A percentile compares a stretch with the other conserved stretches of the same genome.
Evolutionary conservation across 1,140 invertebrate species (phyloP).

Genomic region (Nixonia krombeini): DNA sequence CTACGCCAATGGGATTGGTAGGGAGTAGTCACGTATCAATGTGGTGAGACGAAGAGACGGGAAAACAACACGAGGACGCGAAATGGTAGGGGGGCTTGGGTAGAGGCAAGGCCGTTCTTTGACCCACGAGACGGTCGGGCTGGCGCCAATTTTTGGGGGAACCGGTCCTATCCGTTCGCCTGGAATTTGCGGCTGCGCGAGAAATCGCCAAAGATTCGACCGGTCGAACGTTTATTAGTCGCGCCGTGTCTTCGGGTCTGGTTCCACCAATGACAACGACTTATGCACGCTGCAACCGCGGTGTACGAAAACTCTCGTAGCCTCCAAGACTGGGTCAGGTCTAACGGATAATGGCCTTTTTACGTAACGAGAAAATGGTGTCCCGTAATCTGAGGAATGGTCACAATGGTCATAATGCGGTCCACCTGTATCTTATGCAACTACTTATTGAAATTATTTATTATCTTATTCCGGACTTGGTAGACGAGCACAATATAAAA

Average conservation of each 20-base stretch:
- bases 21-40: constrained; percentile 26
- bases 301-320: constrained; percentile 26
- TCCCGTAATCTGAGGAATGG: constrained; percentile 8
- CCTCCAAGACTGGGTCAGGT: constrained; percentile 42
- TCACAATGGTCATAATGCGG: constrained; percentile 20
- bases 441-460: constrained; percentile 18
- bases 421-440: constrained; percentile 17
- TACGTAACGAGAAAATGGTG: constrained; percentile 30
- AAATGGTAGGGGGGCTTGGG: constrained; percentile 30
- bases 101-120: constrained; percentile 69
- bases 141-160: constrained; percentile 66
- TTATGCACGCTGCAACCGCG: constrained; percentile 13
- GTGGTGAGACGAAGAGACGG: constrained; percentile 30
- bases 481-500: constrained; percentile 24
- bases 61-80: constrained; percentile 49
- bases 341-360: constrained; percentile 40
- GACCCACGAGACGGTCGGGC: constrained; percentile 60
- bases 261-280: constrained; percentile 22
- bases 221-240: constrained; percentile 31
- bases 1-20: constrained; percentile 28
- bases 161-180: constrained; percentile 53
- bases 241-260: constrained; percentile 20
- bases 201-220: constrained; percentile 32
- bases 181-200: constrained; percentile 48
- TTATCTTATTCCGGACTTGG: constrained; percentile 4